Evolutionary conservation across 2,797 vertebrate species (phyloP), one percentile per base, ranked within the genome.

Genomic region (Harpagifer antarcticus): DNA sequence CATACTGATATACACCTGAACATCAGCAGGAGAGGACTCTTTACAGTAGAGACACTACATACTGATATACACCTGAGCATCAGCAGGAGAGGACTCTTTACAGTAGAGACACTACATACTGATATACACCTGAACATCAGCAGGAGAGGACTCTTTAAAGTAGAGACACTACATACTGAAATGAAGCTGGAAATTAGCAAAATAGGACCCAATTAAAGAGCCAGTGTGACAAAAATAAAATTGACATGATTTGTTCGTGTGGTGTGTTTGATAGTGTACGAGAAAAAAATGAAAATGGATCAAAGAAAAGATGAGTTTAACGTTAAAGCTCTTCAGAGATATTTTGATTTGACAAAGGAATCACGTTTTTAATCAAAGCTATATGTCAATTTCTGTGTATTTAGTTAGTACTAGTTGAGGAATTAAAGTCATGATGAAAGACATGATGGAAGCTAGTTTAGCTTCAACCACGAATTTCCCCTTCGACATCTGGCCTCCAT

Each of bases 401-500:
- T 70, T 42, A 23, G 19, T 77, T 71, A 40, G 33, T 44, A 48
- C 43, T 47, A 60, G 37, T 58, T 3, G 57, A 20, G 16, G 7
- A 50, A 13, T 58, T 17, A 68, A 65, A 43, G 14, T 58, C 50
- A n/a, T 10, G 71, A 67, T 54, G 68, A 40, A 79, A 65, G 62
- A 62, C n/a, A 72, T 72, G 20, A 54, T 8, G 23, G 23, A 27
- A 27, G 23, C 3, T 56, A 37, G 27, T 55, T 53, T 12, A 31
- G 3, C 77, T 83, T 78, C 55, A 52, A 80, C 77, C 72, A 70
- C 76, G 55, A 52, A 16, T 20, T 67, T 73, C 45, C 54, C 37
- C 81, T 60, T 74, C 80, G 60, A 74, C 82, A 86, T 88, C 82
- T 86, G 71, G 66, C 64, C 86, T 82, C 78, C 84, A 89, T 86